Evolutionary conservation across 2,888 invertebrate genomes (phyloP), one percentile per base, ranked within the genome.

Genomic region (Athalia rosae): DNA sequence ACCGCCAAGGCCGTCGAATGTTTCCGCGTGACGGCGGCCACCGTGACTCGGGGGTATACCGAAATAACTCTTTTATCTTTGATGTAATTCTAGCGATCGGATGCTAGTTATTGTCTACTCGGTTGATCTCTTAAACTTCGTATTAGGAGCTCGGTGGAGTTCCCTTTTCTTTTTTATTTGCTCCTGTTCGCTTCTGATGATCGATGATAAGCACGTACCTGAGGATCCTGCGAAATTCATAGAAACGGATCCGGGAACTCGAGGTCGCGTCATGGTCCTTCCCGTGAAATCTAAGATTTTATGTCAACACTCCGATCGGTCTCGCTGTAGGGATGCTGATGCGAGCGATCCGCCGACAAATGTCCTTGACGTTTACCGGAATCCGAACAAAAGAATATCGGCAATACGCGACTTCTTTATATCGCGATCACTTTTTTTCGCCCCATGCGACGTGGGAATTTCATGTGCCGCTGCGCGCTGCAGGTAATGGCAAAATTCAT

Each of bases 1-100:
- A 77, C 73, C 69, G 77, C 11, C 77, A 77, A 77, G 77, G 77
- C 69, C 77, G 77, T 47, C 77, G 62, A 77, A 53, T 71, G 62
- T 77, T 77, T 77, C 77, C 77, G 77, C 77, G 53, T 77, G 73
- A 73, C 77, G 77, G 77, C 77, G 7, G 62, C 53, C 28, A 15
- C 62, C 28, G 53, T 62, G 63, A 77, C 28, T 50, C 43, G 41
- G 45, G 59, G 41, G 45, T 59, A 73, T 50, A 43, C 62, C 48
- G n/a, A 45, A 45, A 45, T 63, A 56, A n/a, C 50, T 53, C 15
- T 56, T 58, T 43, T 58, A 61, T 8, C 28, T 28, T 61, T 61
- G n/a, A n/a, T 67, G 41, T 15, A 58, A 58, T 71, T 58, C 9
- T 45, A 71, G 58, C 43, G 45, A 71, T 71, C 15, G 58, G 41